Percentiles rank a stretch among this genome's conserved stretches.
phyloP scores from a whole-genome alignment of 2,797 vertebrate genomes.

The Gallirallus australis region DNA sequence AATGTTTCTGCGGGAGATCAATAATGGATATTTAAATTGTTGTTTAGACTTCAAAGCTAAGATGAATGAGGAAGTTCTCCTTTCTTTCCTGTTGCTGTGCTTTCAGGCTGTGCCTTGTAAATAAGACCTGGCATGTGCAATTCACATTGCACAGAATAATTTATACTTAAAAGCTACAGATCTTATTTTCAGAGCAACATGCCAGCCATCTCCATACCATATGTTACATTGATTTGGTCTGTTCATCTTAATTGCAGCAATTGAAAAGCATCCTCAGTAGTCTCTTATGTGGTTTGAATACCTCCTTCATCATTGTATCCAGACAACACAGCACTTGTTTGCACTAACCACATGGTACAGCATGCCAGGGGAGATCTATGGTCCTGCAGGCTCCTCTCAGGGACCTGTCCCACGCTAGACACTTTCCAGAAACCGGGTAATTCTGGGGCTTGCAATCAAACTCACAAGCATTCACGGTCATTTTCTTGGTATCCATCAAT shows the following conservation, averaged over 20 bases:
- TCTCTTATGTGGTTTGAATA: not conserved
- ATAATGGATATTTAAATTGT: slow-evolving; percentile 10
- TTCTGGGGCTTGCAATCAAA: not conserved
- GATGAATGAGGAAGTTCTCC: not conserved
- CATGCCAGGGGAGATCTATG: not conserved
- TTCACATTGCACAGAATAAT: not conserved
- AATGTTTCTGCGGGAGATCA: not conserved
- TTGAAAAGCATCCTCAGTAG: not conserved
- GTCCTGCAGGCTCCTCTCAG: not conserved
- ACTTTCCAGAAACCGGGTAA: not conserved
- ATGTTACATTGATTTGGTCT: not conserved
- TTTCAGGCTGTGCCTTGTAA: slow-evolving; percentile 36
- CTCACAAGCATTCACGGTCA: accelerated
- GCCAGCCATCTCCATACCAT: not conserved
- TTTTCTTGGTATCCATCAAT: not conserved
- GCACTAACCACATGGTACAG: not conserved
- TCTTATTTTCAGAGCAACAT: not conserved
- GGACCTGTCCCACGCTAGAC: not conserved
- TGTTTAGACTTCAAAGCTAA: slow-evolving; percentile 20
- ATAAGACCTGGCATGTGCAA: not conserved
- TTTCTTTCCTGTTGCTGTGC: not conserved
- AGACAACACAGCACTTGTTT: not conserved
- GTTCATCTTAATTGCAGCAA: not conserved
- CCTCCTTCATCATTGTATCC: not conserved
- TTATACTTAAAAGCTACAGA: slow-evolving; percentile 12